Evolutionary conservation across 30 jellyfish, hydroid and myxozoan genomes (phyloP), one percentile per base, ranked within the genome.

Genomic region (Clytia hemisphaerica): DNA sequence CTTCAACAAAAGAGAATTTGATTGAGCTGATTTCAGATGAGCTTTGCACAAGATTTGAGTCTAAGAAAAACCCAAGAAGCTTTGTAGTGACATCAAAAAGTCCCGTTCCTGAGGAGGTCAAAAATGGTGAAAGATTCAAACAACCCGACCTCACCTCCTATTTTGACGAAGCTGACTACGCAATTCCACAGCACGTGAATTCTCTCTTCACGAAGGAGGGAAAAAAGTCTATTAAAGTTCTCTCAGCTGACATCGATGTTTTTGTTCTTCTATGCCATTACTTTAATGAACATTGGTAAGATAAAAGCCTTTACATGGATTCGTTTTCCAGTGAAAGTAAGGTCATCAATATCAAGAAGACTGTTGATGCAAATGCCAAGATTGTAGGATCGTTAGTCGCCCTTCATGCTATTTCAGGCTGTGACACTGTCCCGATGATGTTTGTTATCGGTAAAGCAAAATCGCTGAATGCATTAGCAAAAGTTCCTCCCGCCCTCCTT

Each of bases 81-180:
- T n/a, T n/a, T n/a, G n/a, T n/a, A n/a, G n/a, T n/a, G n/a, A 3
- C 60, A 3, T 2, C 60, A 46, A 46, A 46, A 46, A 46, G 3
- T 46, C 60, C 9, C 19, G 3, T 46, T 46, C 60, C 60, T n/a
- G 60, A 2, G 60, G 30, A 46, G 60, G 60, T 46, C 24, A 30
- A 46, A 46, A 46, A 46, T 46, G 60, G 60, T n/a, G 10, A n/a
- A 4, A 46, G 10, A 30, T n/a, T 46, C 60, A 3, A 46, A 9
- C 19, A 30, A 46, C 19, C 30, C 5, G 60, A 46, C 60, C 10
- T 46, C 5, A 46, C 60, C 60, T 46, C 60, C 30, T 9, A 46
- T 9, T 46, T 46, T n/a, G n/a, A n/a, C n/a, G 9, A 46, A 46
- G 60, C 60, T 46, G 60, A 46, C 24, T 46, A 46, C 24, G 60